phyloP scores from a whole-genome alignment of 2,797 vertebrate species.

The Borostomias antarcticus region DNA sequence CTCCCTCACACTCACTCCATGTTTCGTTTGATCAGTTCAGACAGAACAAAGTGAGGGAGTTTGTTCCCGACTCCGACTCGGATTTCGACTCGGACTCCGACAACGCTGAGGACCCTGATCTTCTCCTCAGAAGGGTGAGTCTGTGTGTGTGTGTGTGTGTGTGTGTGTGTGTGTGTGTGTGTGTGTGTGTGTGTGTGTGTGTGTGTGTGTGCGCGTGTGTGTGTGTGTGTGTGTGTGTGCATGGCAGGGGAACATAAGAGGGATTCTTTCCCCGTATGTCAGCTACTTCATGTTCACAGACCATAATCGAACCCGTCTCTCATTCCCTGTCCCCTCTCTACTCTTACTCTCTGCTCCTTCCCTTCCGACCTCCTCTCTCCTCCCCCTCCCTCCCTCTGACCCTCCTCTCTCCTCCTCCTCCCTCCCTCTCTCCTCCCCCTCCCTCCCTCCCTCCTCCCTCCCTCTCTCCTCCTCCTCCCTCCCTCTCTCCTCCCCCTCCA shows the following conservation, averaged over 20 bases:
- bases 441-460: no score
- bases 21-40: constrained; percentile 58
- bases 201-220: background rate
- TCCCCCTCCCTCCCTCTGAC: background rate
- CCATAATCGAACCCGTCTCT: background rate
- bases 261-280: background rate
- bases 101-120: constrained; percentile 54
- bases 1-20: background rate
- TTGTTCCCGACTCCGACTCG: constrained; percentile 55
- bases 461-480: background rate
- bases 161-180: background rate
- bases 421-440: background rate
- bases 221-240: no score
- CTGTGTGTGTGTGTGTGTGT: background rate
- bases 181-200: background rate
- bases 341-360: background rate
- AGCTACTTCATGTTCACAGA: no score
- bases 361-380: background rate
- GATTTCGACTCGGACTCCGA: constrained; percentile 48
- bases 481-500: constrained; percentile 32
- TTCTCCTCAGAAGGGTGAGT: constrained; percentile 67
- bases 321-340: background rate
- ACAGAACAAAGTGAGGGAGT: constrained; percentile 67
- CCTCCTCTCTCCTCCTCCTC: background rate
- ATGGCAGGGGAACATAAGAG: no score